A percentile compares a stretch with the other conserved stretches of the same genome.
phyloP scores from a whole-genome alignment of 1,140 invertebrate genomes.

The Liolophura sinensis region DNA sequence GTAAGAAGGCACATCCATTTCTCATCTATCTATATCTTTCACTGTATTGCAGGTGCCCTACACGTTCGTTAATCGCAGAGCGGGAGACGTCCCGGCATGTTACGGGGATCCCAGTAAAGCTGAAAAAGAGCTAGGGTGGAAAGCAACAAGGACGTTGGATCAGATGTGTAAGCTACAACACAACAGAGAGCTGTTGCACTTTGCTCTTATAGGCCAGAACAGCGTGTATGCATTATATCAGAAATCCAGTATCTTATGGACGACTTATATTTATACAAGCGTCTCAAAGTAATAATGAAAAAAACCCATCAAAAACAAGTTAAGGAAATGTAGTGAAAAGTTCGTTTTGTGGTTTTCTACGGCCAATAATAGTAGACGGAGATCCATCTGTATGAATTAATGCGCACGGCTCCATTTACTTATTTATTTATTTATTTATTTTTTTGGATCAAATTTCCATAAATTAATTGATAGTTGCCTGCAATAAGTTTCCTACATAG shows the following conservation, averaged over 20 bases:
- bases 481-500: too few species aligned
- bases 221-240: neutral
- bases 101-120: slow-evolving; percentile 82
- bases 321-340: too few species aligned
- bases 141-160: slow-evolving; percentile 72
- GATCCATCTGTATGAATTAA: too few species aligned
- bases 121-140: slow-evolving; percentile 77
- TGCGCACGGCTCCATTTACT: too few species aligned
- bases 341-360: neutral
- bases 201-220: neutral
- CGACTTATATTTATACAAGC: neutral
- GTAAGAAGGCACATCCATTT: neutral
- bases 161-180: slow-evolving; percentile 85
- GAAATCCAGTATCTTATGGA: too few species aligned
- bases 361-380: too few species aligned
- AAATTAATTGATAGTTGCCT: too few species aligned
- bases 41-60: slow-evolving; percentile 67
- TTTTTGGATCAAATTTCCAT: too few species aligned
- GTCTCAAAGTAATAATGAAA: too few species aligned
- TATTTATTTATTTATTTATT: too few species aligned
- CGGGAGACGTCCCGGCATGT: slow-evolving; percentile 82
- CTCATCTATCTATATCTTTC: neutral
- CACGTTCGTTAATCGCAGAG: slow-evolving; percentile 70
- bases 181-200: slow-evolving; percentile 15
- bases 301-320: neutral